phyloP scores from a whole-genome alignment of 2,888 invertebrate species.

The Morpho helenor region DNA sequence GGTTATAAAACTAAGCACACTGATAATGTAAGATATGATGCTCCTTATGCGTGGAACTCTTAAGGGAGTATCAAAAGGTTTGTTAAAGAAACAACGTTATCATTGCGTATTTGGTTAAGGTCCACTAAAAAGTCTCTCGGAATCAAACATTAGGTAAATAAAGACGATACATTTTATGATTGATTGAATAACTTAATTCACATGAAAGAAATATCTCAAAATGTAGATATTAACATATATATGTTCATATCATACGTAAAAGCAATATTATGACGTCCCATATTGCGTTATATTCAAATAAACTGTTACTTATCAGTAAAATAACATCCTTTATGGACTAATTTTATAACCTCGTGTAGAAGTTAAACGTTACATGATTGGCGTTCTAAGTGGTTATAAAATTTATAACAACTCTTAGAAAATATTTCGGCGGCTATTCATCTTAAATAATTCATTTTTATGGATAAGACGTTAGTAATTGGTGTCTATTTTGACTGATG shows the following conservation, averaged over 20 bases:
- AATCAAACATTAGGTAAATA: no score
- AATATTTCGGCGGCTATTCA: conserved; percentile 22
- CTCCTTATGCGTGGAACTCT: no score
- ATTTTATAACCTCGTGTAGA: conserved; percentile 34
- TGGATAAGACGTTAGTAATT: no score
- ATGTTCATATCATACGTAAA: conserved; percentile 16
- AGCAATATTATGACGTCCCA: conserved; percentile 19
- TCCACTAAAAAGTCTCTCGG: no score
- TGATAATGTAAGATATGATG: no score
- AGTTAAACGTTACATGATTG: conserved; percentile 27
- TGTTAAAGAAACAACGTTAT: no score
- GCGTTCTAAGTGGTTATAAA: conserved; percentile 26
- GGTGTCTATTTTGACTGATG: no score
- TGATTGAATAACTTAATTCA: not conserved
- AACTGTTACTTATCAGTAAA: conserved; percentile 25
- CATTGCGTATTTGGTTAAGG: no score
- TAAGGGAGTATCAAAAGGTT: no score
- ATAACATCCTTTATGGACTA: conserved; percentile 33
- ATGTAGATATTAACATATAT: conserved; percentile 6
- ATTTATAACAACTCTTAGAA: conserved; percentile 27
- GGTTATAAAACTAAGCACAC: no score
- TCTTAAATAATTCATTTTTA: conserved; percentile 10
- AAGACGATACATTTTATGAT: no score
- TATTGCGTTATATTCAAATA: conserved; percentile 21
- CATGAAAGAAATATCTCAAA: conserved; percentile 3